phyloP scores from a whole-genome alignment of 35 echinoderm and acorn worm species.

The Lytechinus variegatus region DNA sequence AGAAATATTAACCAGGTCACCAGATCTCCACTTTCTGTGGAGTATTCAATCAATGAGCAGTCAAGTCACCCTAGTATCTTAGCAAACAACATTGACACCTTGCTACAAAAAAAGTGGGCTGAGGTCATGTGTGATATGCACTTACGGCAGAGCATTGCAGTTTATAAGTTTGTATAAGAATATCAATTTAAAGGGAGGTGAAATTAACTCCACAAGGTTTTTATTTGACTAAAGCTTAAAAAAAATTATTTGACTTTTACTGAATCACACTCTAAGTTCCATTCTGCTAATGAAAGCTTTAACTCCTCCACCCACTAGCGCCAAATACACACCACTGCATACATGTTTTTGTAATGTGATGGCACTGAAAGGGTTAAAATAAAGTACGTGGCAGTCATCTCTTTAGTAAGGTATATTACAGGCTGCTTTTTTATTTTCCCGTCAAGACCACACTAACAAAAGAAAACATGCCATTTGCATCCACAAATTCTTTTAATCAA shows the following conservation, averaged over 20 bases:
- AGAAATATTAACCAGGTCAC: too few relatives aligned
- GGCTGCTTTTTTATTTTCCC: not conserved
- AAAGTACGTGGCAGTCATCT: not conserved
- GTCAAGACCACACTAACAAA: not conserved
- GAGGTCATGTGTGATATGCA: not conserved
- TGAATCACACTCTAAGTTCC: too few relatives aligned
- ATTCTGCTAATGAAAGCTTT: not conserved
- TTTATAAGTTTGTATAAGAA: not conserved
- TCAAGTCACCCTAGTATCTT: too few relatives aligned
- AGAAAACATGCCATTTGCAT: not conserved
- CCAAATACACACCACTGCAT: not conserved
- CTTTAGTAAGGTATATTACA: not conserved
- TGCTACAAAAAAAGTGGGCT: too few relatives aligned
- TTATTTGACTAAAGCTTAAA: too few relatives aligned
- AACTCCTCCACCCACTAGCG: not conserved
- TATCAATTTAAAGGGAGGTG: too few relatives aligned
- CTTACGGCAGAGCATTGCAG: not conserved
- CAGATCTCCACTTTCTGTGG: too few relatives aligned
- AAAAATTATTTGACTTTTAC: too few relatives aligned
- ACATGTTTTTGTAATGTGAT: not conserved
- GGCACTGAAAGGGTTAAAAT: not conserved
- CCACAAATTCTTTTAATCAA: slow-evolving; percentile 6
- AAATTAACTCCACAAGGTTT: too few relatives aligned
- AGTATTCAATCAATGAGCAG: too few relatives aligned
- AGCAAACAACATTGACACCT: too few relatives aligned